Evolutionary conservation across 2,888 invertebrate genomes (phyloP), one percentile per base, ranked within the genome.

Genomic region (Drosophila vallismaia): DNA sequence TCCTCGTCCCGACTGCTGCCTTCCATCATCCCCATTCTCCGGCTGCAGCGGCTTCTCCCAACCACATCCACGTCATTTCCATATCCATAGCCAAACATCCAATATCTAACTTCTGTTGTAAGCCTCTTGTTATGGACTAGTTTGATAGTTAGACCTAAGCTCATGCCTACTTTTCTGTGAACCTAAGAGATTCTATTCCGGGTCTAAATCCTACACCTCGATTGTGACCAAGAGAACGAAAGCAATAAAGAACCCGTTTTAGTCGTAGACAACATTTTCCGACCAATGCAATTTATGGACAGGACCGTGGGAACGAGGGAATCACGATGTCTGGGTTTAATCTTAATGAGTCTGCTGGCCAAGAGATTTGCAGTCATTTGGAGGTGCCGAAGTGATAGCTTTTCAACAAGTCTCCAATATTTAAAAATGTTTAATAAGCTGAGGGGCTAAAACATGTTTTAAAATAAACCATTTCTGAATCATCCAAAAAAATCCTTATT

Each of bases 51-150:
- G 31, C 10, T 40, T 36, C 53, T 26, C 7, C 38, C 48, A 24
- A 33, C 33, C 19, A 40, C 40, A 42, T 19, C 19, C 12, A 5
- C 7, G 14, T 19, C 40, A 42, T 42, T 19, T 42, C 7, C 19
- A 29, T 58, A 51, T 38, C 24, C 26, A 40, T 73, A 82, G 66
- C 12, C 36, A 29, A 29, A 44, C 31, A 33, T 14, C 45, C 29
- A 24, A 66, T 48, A 63, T 29, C 19, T 53, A 53, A 51, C 60
- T 10, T 48, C 63, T 51, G 57, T 60, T 69, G 52, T 80, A 80
- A 72, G 75, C 76, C 80, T 76, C 71, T 84, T 75, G 64, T 69
- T 78, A 80, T 75, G 74, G 76, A 69, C 66, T 80, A 83, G 70
- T 78, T 40, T 51, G 36, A 62, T 76, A 80, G 68, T 57, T 58